Conservation (phyloP, 2,797 vertebrate species). For the Muscicapa comitata region DNA sequence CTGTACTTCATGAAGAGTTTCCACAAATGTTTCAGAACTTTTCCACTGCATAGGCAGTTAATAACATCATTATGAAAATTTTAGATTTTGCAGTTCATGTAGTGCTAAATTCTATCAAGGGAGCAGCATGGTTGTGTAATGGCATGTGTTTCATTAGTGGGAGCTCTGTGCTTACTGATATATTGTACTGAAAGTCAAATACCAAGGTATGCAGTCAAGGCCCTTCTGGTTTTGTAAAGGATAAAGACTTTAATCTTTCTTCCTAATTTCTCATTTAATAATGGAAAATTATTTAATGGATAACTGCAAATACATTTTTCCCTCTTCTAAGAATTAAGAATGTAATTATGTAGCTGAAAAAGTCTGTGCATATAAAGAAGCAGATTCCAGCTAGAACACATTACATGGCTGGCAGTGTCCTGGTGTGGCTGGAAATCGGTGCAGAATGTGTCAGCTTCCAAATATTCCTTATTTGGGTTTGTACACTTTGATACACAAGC, state of each 20-base stretch:
- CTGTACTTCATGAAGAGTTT: background rate
- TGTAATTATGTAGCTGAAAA: constrained; percentile 53
- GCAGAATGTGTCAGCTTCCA: background rate
- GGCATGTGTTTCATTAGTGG: background rate
- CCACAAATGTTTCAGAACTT: background rate
- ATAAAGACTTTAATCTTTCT: constrained; percentile 5
- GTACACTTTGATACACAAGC: background rate
- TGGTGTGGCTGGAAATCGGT: background rate
- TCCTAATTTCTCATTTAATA: constrained; percentile 23
- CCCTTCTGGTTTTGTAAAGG: background rate
- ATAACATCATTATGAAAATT: background rate
- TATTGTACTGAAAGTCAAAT: background rate
- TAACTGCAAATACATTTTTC: background rate
- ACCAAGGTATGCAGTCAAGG: background rate
- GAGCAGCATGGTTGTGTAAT: background rate
- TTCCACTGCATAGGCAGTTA: background rate
- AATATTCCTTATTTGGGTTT: background rate
- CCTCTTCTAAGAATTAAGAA: background rate
- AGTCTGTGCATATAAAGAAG: background rate
- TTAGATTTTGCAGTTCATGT: background rate
- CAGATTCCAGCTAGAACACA: background rate
- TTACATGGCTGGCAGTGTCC: background rate
- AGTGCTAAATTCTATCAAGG: background rate
- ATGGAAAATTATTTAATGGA: constrained; percentile 9
- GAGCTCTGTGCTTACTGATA: background rate